Evolutionary conservation across 1,140 invertebrate genomes (phyloP).

Genomic region (Anagrus nilaparvatae): DNA sequence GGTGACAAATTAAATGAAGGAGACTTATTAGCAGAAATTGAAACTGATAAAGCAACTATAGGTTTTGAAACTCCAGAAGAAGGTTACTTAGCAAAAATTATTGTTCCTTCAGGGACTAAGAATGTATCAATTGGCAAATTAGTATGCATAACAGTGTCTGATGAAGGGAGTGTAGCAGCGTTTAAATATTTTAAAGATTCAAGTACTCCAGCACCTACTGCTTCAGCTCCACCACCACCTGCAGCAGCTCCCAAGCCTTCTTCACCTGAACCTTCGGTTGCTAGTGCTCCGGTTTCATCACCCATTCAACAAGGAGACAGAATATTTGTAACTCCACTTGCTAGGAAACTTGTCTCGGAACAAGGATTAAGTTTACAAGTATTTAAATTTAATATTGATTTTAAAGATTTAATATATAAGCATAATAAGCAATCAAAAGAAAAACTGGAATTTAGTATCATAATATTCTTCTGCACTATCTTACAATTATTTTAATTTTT

Average conservation of each 20-base stretch:
- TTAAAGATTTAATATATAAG: neutral
- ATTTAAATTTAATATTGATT: constrained; percentile 28
- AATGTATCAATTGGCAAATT: constrained; percentile 77
- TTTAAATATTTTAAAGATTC: constrained; percentile 66
- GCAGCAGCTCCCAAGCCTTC: constrained; percentile 31
- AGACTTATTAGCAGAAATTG: constrained; percentile 96
- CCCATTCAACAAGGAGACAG: constrained; percentile 44
- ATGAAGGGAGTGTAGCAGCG: constrained; percentile 63
- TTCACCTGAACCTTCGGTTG: constrained; percentile 26
- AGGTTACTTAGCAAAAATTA: constrained; percentile 93
- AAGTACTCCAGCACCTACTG: constrained; percentile 22
- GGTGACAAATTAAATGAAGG: constrained; percentile 58
- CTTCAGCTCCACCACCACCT: constrained; percentile 30
- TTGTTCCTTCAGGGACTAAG: constrained; percentile 69
- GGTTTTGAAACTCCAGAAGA: constrained; percentile 99
- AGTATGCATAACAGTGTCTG: constrained; percentile 80
- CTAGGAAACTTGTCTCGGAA: constrained; percentile 73
- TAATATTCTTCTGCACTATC: neutral
- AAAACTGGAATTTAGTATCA: neutral
- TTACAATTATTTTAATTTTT: neutral
- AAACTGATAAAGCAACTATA: constrained; percentile 99
- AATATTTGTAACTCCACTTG: constrained; percentile 87
- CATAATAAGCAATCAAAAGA: neutral
- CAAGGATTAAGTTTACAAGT: constrained; percentile 63
- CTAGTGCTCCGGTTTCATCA: too few species aligned